Conservation (phyloP, 2,113 vertebrate species). For the Odocoileus virginianus region DNA sequence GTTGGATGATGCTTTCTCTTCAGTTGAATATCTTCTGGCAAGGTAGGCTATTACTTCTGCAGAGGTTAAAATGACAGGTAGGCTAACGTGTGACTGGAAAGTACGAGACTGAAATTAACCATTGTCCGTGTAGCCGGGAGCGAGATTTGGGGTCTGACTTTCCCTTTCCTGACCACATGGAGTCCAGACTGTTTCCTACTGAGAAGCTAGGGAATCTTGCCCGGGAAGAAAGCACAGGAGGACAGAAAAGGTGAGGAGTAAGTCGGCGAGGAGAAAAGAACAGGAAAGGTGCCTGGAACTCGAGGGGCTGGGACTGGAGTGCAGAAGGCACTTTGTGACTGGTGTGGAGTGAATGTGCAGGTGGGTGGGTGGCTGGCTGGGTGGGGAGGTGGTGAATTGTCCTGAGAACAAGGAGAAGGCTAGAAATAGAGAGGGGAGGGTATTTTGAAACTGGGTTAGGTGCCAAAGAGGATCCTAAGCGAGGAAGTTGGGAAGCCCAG, state of each 20-base stretch:
- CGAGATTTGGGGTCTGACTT: slow-evolving; percentile 54
- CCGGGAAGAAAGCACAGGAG: neutral
- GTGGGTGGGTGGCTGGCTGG: neutral
- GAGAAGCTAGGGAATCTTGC: neutral
- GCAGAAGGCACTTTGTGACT: neutral
- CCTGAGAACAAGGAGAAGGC: neutral
- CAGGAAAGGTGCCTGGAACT: neutral
- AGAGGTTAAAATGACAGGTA: slow-evolving; percentile 36
- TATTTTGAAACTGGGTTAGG: neutral
- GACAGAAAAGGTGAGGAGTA: neutral
- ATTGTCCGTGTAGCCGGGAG: neutral
- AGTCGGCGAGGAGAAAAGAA: neutral
- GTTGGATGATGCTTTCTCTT: slow-evolving; percentile 57
- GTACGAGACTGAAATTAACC: slow-evolving; percentile 45
- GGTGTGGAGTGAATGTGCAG: rapidly evolving
- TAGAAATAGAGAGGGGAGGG: neutral
- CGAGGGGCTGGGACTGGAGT: neutral
- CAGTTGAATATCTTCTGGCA: slow-evolving; percentile 13
- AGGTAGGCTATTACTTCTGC: slow-evolving; percentile 39
- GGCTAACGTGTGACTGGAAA: slow-evolving; percentile 47
- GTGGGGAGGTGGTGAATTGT: neutral
- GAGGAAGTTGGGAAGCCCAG: neutral
- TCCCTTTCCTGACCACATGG: slow-evolving; percentile 38
- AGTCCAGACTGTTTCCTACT: slow-evolving; percentile 3
- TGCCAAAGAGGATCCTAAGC: neutral